Percentiles rank a stretch among this genome's conserved stretches.
phyloP scores from a whole-genome alignment of 2,797 vertebrate genomes.

The Hydrocynus forskahlii region DNA sequence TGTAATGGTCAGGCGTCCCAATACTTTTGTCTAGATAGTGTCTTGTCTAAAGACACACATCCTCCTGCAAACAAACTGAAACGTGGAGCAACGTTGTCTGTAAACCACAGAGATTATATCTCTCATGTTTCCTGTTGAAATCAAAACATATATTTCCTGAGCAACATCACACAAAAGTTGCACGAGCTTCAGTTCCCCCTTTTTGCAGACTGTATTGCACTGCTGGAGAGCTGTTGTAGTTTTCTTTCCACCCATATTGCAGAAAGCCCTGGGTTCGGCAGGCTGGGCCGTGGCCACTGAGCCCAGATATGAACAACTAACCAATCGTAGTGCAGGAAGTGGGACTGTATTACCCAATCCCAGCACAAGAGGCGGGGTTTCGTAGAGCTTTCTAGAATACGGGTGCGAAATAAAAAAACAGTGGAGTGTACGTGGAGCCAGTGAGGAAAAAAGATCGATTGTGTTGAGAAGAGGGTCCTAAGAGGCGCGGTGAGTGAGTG shows the following conservation, averaged over 20 bases:
- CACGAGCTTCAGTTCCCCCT: not conserved
- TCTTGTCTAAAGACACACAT: too few species aligned
- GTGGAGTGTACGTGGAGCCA: not conserved
- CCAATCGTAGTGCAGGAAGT: too few species aligned
- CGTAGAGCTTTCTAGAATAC: not conserved
- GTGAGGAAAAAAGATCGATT: not conserved
- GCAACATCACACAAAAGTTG: not conserved
- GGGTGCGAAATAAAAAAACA: not conserved
- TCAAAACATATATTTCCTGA: not conserved
- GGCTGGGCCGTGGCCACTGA: too few species aligned
- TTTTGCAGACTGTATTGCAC: not conserved
- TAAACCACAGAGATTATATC: too few species aligned
- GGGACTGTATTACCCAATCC: not conserved
- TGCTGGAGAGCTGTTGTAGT: not conserved
- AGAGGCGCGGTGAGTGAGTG: not conserved
- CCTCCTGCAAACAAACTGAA: too few species aligned
- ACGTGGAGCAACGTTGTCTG: too few species aligned
- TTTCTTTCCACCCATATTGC: not conserved
- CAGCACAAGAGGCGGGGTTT: not conserved
- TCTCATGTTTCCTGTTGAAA: not conserved
- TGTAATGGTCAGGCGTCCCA: too few species aligned
- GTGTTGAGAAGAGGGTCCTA: not conserved
- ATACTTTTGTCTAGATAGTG: too few species aligned
- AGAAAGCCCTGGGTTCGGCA: not conserved
- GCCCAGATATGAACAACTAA: too few species aligned